Evolutionary conservation across 1,140 invertebrate genomes (phyloP).

Genomic region (Papilio polytes): DNA sequence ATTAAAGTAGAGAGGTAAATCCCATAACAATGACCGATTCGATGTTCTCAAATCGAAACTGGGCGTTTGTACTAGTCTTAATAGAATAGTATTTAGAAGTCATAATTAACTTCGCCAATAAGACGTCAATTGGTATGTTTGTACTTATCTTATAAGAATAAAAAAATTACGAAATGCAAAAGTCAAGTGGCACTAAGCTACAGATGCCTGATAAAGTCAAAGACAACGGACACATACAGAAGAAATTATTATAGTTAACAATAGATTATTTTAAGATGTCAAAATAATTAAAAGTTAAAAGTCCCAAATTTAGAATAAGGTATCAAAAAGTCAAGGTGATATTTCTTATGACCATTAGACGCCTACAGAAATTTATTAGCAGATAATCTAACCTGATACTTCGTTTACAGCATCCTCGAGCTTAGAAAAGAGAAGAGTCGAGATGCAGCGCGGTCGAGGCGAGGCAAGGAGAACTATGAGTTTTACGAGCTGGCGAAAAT

Average conservation of each 20-base stretch:
- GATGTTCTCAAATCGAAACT: neutral
- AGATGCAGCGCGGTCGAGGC: conserved; percentile 96
- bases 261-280: too few species aligned
- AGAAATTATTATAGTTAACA: too few species aligned
- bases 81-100: neutral
- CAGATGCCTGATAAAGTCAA: too few species aligned
- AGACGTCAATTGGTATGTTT: neutral
- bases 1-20: neutral
- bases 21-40: neutral
- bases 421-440: conserved; percentile 98
- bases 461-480: conserved; percentile 99
- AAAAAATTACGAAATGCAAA: too few species aligned
- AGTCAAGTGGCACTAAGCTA: too few species aligned
- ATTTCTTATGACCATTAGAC: neutral
- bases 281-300: too few species aligned
- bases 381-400: conserved; percentile 54
- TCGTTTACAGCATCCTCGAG: conserved; percentile 95
- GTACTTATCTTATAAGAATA: too few species aligned
- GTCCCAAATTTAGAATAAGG: too few species aligned
- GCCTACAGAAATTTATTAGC: neutral
- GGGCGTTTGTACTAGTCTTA: neutral
- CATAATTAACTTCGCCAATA: neutral
- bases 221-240: too few species aligned
- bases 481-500: conserved; percentile 99
- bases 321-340: neutral